Base-by-base conservation (phyloP, 23 tunicate species). In the Styela clava region DNA sequence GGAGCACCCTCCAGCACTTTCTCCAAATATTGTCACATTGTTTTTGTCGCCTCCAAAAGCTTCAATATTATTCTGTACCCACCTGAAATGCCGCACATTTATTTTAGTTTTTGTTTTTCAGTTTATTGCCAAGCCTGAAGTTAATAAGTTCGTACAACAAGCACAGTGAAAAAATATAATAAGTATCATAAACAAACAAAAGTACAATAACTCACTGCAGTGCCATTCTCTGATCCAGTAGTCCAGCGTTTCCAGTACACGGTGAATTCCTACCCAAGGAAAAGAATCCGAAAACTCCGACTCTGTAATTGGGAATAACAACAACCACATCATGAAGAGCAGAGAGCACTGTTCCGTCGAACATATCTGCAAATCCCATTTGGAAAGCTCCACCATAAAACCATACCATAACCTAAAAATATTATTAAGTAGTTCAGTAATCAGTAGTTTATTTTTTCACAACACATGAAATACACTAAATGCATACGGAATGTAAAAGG, bases 1-100 rank as follows among this genome's bases (percentile, higher is more conserved):
- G 36, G 88, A 85, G n/a, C 65, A 65, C 5, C 77, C 88, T 24
- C 88, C 88, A 35, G 88, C 88, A 51, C 88, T 85, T 37, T 85
- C 69, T 12, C 88, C 88, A 51, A 85, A 85, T 35, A 85, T 79
- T 16, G 88, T 85, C 12, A 85, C 84, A 79, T 85, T 85, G 24
- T 2, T 27, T 68, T 68, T 68, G 52, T 85, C 88, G 0, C 88
- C 88, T 31, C 84, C 88, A 68, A 85, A 85, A 27, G 31, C 30
- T 51, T 68, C 83, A 79, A 85, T 85, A 29, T 78, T 78, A 0
- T 85, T 78, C 24, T 79, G 83, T 2, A 85, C 88, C 88, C 88
- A 85, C 31, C 88, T 85, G 26, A 24, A 68, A n/a, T n/a, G n/a
- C n/a, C n/a, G n/a, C n/a, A n/a, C n/a, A 21, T 19, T 20, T 61